Evolutionary conservation across 2,113 vertebrate genomes (phyloP).

Genomic region (Ahaetulla prasina): DNA sequence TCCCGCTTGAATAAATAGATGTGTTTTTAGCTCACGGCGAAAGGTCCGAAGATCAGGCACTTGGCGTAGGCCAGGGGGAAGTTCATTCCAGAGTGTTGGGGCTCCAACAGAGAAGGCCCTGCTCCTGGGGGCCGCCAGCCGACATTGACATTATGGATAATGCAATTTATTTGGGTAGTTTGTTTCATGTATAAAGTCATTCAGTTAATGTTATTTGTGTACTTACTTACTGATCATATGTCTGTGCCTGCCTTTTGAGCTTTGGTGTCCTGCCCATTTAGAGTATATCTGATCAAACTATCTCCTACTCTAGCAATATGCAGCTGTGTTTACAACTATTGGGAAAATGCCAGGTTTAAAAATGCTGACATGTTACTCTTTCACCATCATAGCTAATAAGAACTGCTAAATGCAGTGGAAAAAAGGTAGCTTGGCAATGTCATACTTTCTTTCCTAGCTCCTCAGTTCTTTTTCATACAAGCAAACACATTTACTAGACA

Average conservation of each 20-base stretch:
- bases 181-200: background rate
- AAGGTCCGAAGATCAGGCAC: too few species aligned
- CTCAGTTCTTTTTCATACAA: background rate
- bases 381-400: background rate
- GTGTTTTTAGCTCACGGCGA: too few species aligned
- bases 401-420: background rate
- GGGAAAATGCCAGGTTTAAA: background rate
- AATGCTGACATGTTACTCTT: background rate
- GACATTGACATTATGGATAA: too few species aligned
- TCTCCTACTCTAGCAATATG: background rate
- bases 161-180: background rate
- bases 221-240: background rate
- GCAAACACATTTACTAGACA: background rate
- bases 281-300: background rate
- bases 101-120: too few species aligned
- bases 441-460: background rate
- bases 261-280: background rate
- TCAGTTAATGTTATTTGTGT: background rate
- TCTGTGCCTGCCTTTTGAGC: background rate
- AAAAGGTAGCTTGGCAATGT: background rate
- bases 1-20: too few species aligned
- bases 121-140: too few species aligned
- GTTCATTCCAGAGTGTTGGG: too few species aligned
- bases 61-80: too few species aligned
- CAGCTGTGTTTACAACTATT: background rate